Evolutionary conservation across 1,140 invertebrate genomes (phyloP).

Genomic region (Melitaea cinxia): DNA sequence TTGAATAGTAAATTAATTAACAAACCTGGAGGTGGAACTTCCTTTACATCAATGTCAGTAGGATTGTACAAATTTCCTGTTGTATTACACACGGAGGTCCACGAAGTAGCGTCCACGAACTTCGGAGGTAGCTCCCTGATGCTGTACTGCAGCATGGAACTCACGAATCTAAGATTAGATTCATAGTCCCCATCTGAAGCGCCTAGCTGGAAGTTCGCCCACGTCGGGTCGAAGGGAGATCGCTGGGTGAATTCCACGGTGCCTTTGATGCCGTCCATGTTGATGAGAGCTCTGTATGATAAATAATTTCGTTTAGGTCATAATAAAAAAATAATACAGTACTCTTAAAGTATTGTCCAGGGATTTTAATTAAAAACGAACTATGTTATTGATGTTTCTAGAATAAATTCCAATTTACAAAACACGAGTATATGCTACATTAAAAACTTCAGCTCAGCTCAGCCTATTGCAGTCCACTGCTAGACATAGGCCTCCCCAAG

Average conservation of each 20-base stretch:
- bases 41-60: slow-evolving; percentile 80
- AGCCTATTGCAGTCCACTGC: too few species aligned
- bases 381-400: too few species aligned
- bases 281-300: slow-evolving; percentile 86
- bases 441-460: not conserved
- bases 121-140: slow-evolving; percentile 87
- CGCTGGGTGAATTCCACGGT: slow-evolving; percentile 90
- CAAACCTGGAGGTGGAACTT: slow-evolving; percentile 85
- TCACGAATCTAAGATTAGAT: slow-evolving; percentile 84
- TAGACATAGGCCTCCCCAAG: too few species aligned
- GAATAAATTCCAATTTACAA: too few species aligned
- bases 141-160: slow-evolving; percentile 83
- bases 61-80: slow-evolving; percentile 89
- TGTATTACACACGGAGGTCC: slow-evolving; percentile 82
- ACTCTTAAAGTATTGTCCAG: not conserved
- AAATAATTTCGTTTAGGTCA: not conserved
- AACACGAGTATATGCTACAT: too few species aligned
- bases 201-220: slow-evolving; percentile 88
- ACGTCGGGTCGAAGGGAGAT: slow-evolving; percentile 92
- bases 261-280: slow-evolving; percentile 91
- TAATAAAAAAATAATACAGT: not conserved
- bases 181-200: slow-evolving; percentile 84
- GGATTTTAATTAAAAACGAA: too few species aligned
- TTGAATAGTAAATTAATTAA: not conserved
- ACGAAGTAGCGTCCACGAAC: slow-evolving; percentile 77